These are phyloP conservation scores for Fissipunctia ypsillon DNA, from an alignment of 2,888 invertebrate species.

Conservation along the genomic window DNA sequence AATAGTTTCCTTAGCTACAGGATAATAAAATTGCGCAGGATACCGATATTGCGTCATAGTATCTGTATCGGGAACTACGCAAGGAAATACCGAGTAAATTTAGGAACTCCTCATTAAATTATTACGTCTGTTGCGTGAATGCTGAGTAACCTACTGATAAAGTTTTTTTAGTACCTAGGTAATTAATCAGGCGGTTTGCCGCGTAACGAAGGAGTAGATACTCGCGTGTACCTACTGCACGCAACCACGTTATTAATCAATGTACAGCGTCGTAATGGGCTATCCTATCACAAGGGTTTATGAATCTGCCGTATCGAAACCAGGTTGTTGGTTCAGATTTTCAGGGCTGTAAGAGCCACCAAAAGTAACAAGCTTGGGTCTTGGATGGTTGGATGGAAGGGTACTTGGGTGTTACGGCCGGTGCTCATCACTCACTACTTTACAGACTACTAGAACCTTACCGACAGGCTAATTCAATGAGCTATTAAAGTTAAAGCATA, in stretches of 20 bases:
- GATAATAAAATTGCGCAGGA: background rate
- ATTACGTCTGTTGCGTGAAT: background rate
- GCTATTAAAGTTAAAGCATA: background rate
- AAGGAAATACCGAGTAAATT: constrained; percentile 28
- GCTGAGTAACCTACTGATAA: background rate
- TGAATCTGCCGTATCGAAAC: background rate
- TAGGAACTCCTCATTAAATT: constrained; percentile 12
- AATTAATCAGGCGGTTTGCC: background rate
- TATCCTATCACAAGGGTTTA: background rate
- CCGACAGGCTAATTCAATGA: background rate
- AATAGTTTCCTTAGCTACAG: constrained; percentile 46
- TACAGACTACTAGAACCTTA: background rate
- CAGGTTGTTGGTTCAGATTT: background rate
- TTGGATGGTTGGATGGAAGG: no score
- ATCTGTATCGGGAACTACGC: background rate
- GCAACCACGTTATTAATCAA: background rate
- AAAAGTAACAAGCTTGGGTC: background rate
- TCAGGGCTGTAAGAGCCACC: background rate
- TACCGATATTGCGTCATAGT: constrained; percentile 4
- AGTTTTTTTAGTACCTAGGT: background rate
- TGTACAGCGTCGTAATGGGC: background rate
- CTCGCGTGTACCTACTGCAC: background rate
- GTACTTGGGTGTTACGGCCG: background rate
- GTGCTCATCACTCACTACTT: background rate
- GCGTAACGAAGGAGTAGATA: background rate